Conservation (phyloP, 92 coral and sea anemone genomes). For the Pocillopora grandis region DNA sequence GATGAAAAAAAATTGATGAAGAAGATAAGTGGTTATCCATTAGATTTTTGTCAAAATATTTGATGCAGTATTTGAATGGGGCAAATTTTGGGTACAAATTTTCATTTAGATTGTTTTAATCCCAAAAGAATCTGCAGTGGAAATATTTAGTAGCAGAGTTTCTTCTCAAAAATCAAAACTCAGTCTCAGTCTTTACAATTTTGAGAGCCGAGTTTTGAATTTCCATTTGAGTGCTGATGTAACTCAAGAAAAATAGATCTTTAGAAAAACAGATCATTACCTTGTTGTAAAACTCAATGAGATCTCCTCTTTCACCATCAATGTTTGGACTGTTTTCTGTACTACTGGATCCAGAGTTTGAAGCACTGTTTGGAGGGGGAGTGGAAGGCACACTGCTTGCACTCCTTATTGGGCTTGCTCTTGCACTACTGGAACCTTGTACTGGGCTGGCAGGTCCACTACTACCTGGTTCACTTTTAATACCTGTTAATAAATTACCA, state of each 20-base stretch:
- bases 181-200: too few species aligned
- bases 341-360: conserved; percentile 61
- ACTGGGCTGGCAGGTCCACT: conserved; percentile 91
- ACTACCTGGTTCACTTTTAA: conserved; percentile 72
- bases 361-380: conserved; percentile 76
- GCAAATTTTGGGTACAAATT: too few species aligned
- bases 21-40: background rate
- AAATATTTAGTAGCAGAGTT: too few species aligned
- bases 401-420: conserved; percentile 86
- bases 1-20: background rate
- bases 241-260: too few species aligned
- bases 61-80: too few species aligned
- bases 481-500: conserved; percentile 31
- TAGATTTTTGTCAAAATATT: too few species aligned
- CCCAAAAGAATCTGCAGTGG: too few species aligned
- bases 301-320: conserved; percentile 93
- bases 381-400: conserved; percentile 80
- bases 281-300: conserved; percentile 95
- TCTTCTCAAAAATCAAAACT: too few species aligned
- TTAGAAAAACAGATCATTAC: conserved; percentile 22
- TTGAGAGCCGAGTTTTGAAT: too few species aligned
- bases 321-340: conserved; percentile 79
- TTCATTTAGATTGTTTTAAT: too few species aligned
- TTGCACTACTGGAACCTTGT: conserved; percentile 66
- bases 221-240: too few species aligned